Evolutionary conservation across 2,888 invertebrate genomes (phyloP), one percentile per base, ranked within the genome.

Genomic region (Lycia hirtaria): DNA sequence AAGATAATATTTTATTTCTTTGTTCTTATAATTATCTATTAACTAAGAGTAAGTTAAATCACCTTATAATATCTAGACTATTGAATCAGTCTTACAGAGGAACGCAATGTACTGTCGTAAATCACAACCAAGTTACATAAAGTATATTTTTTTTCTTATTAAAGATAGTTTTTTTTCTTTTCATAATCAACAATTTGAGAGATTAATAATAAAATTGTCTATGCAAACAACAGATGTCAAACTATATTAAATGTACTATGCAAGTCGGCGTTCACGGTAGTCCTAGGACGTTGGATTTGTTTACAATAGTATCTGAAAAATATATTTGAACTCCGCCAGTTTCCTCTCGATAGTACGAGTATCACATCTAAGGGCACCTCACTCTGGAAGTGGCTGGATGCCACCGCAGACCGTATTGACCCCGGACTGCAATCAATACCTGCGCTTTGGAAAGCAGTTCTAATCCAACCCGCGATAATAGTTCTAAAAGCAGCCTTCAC

Each of bases 341-440:
- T 50, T 28, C 50, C 50, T 2, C 32, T n/a, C n/a, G n/a, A n/a
- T n/a, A n/a, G n/a, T 9, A 7, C 15, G 2, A 50, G 17, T 0
- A 50, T 50, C 0, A n/a, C 2, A 14, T 50, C 41, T 14, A 50
- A 10, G 4, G 50, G 41, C 4, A 41, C n/a, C n/a, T 41, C 12
- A 9, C 32, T 41, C 4, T 15, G n/a, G 14, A 22, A 50, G 33
- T 40, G 30, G 4, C 22, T 1, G 2, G 50, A 50, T 0, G 50
- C 50, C 1, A 50, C 50, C 0, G 50, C 50, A 9, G 51, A 51
- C 3, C 51, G 32, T 1, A 51, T 35, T 0, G 43, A 43, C n/a
- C 51, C 43, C 2, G 43, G 26, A 5, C 26, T 7, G 17, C 15
- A 14, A 12, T 28, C 22, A 9, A 50, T 4, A 4, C 38, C 50